Evolutionary conservation across 2,888 invertebrate genomes (phyloP), one percentile per base, ranked within the genome.

Genomic region (Acleris sparsana): DNA sequence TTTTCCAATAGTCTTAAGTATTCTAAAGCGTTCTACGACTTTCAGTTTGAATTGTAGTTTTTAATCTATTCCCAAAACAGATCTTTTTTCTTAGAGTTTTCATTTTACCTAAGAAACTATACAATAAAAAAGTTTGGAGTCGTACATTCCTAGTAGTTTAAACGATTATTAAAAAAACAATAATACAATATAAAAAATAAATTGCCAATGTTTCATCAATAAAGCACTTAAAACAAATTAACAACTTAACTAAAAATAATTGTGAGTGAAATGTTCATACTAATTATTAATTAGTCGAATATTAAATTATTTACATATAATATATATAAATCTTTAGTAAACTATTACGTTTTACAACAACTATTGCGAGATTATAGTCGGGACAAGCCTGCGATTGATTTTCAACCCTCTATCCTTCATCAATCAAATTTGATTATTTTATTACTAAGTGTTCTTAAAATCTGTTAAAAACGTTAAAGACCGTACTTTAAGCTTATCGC

Each of bases 401-500:
- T 33, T 33, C 33, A 33, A 11, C 11, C 16, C n/a, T n/a, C 25
- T n/a, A 16, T 3, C 16, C 17, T 39, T 48, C 4, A 17, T 11
- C 13, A 5, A 48, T 46, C 2, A 17, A 46, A 46, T 46, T 17
- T 62, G 18, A 9, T 2, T 44, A 5, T 22, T 43, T 48, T 5
- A 5, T 55, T 39, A 46, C 49, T 43, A 64, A n/a, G 59, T 65
- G 51, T 55, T 25, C 49, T 61, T 65, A 6, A 61, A 51, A 7
- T 65, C 65, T 13, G 56, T 52, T n/a, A 65, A 25, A 29, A 61
- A 61, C 3, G 55, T 51, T 20, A 61, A 20, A 4, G 65, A 39
- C 17, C 61, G 60, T 20, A 65, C 46, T 62, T 62, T 66, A 18
- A 62, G 46, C 49, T 33, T 56, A 17, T 62, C 66, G 0, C 56